A percentile compares a stretch with the other conserved stretches of the same genome.
Conservation (phyloP, 2,888 invertebrate species). For the Latrodectus hesperus region DNA sequence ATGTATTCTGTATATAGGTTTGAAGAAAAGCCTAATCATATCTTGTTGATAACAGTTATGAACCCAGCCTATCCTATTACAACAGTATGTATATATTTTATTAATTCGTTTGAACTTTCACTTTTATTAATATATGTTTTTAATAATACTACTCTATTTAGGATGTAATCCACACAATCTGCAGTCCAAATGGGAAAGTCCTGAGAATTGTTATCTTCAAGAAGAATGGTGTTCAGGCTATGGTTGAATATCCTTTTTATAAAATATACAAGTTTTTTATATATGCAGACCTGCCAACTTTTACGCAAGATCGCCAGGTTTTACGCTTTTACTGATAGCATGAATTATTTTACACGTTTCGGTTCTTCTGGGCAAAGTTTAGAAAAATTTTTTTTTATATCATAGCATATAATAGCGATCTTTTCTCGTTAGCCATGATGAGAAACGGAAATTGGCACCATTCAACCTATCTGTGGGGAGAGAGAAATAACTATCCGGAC, state of each 20-base stretch:
- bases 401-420: too few relatives aligned
- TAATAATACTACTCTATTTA: slow-evolving; percentile 79
- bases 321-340: too few relatives aligned
- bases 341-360: too few relatives aligned
- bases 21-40: slow-evolving; percentile 93
- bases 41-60: slow-evolving; percentile 96
- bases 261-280: not conserved
- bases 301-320: too few relatives aligned
- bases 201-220: slow-evolving; percentile 98
- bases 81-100: slow-evolving; percentile 85
- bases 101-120: not conserved
- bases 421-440: too few relatives aligned
- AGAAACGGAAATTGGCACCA: too few relatives aligned
- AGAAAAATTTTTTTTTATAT: too few relatives aligned
- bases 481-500: too few relatives aligned
- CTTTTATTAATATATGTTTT: not conserved
- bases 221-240: slow-evolving; percentile 98
- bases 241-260: slow-evolving; percentile 97
- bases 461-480: too few relatives aligned
- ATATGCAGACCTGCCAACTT: too few relatives aligned
- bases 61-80: slow-evolving; percentile 99
- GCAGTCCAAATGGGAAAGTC: slow-evolving; percentile 94
- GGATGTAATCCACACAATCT: slow-evolving; percentile 99
- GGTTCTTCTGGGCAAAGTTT: too few relatives aligned
- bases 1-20: slow-evolving; percentile 18